Evolutionary conservation across 2,113 vertebrate species (phyloP), one percentile per base, ranked within the genome.

Genomic region (Plecturocebus donacophilus): DNA sequence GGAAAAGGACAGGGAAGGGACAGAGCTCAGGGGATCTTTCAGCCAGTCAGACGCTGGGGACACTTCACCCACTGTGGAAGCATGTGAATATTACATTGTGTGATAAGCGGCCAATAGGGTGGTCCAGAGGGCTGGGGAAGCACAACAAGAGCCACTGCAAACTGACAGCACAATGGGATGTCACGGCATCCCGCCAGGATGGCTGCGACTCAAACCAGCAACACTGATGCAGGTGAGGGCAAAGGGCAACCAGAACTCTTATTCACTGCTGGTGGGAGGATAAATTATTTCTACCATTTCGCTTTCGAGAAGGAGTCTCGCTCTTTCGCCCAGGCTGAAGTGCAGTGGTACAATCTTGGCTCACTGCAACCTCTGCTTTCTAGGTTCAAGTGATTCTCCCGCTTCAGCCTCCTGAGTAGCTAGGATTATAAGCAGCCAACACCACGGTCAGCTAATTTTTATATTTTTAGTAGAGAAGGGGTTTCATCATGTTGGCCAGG

Each of bases 201-300:
- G 27, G 89, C 38, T 25, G 0, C 20, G 23, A 16, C 40, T 16
- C 4, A 16, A n/a, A 52, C 52, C 0, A 2, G 0, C 0, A 47
- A 70, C 5, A 6, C 2, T 1, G 32, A 17, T 2, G 19, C 17
- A 6, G 82, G 56, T 5, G 8, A 49, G 56, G 71, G 5, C 0
- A 5, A 6, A 21, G n/a, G 71, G 66, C 49, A 5, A 38, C 19
- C 0, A 13, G 16, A 20, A 8, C 27, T 16, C 54, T 23, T 40
- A 52, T 16, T 38, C 76, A 14, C 42, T 70, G 75, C 84, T 21
- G 25, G 30, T 21, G 56, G n/a, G n/a, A 82, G 19, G 2, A 40
- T 9, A 30, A 35, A 87, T 0, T 8, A 2, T 21, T 75, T 52
- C 77, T 20, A 79, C 6, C 25, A 56, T 23, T 58, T 30, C 52